These are phyloP conservation scores for Zele albiditarsus DNA, from an alignment of 2,888 invertebrate genomes.

Conservation along the genomic window DNA sequence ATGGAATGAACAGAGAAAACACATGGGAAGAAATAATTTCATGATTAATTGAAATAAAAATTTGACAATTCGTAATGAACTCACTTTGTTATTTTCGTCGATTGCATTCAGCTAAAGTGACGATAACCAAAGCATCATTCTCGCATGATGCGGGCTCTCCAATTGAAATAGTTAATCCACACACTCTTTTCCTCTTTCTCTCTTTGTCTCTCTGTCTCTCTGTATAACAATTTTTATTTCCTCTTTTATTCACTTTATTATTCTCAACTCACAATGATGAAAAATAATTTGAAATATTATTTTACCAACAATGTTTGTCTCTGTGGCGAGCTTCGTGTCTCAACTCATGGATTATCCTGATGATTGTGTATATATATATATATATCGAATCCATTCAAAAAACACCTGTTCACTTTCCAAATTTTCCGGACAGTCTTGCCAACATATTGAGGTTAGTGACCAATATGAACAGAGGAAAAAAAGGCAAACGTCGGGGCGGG, in stretches of 20 bases:
- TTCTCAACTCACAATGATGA: not conserved
- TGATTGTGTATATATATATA: slow-evolving; percentile 35
- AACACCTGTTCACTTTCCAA: slow-evolving; percentile 85
- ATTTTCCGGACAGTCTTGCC: slow-evolving; percentile 81
- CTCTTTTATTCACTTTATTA: not conserved
- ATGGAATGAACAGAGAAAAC: not conserved
- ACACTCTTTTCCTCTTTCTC: not conserved
- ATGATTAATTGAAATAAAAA: not conserved
- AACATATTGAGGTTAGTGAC: slow-evolving; percentile 64
- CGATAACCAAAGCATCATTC: slow-evolving; percentile 25
- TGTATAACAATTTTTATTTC: not conserved
- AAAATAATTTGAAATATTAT: not conserved
- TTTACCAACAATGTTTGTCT: not conserved
- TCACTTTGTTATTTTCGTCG: slow-evolving; percentile 14
- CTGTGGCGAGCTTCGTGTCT: slow-evolving; percentile 3
- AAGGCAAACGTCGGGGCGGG: slow-evolving; percentile 16
- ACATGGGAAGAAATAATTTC: not conserved
- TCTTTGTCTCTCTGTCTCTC: not conserved
- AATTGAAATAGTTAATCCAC: slow-evolving; percentile 28
- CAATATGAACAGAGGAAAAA: not conserved
- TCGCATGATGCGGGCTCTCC: slow-evolving; percentile 30
- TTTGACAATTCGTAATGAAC: slow-evolving; percentile 4
- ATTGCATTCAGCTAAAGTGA: slow-evolving; percentile 3
- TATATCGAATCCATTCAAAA: slow-evolving; percentile 78
- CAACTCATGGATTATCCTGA: slow-evolving; percentile 13